Percentiles rank a stretch among this genome's conserved stretches.
These are phyloP conservation scores for Homarus gammarus DNA, from an alignment of 2,888 invertebrate genomes.

Conservation along the genomic window DNA sequence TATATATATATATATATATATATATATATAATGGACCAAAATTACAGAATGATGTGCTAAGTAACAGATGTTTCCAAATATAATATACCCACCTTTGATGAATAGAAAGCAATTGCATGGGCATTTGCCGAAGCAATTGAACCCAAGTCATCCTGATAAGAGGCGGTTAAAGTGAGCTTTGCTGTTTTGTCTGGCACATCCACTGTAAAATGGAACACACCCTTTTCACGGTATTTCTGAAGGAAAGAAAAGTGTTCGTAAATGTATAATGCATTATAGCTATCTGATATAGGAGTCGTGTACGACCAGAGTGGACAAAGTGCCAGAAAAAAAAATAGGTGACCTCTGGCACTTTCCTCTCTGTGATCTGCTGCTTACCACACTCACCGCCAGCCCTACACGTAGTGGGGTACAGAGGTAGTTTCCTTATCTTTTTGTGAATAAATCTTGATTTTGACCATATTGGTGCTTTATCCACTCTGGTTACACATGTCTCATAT, in stretches of 20 bases:
- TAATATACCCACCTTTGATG: slow-evolving; percentile 76
- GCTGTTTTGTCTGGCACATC: slow-evolving; percentile 64
- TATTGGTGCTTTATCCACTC: too few relatives aligned
- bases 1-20: slow-evolving; percentile 38
- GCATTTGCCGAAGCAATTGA: slow-evolving; percentile 75
- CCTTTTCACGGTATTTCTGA: slow-evolving; percentile 74
- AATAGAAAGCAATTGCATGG: slow-evolving; percentile 78
- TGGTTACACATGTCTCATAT: too few relatives aligned
- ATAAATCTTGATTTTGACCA: too few relatives aligned
- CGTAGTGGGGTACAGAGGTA: too few relatives aligned
- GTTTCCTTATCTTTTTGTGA: too few relatives aligned
- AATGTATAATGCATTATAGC: neutral
- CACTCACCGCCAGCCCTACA: too few relatives aligned
- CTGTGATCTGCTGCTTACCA: too few relatives aligned
- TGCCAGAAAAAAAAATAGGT: too few relatives aligned
- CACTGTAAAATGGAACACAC: slow-evolving; percentile 72
- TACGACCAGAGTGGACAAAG: too few relatives aligned
- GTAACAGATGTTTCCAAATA: neutral
- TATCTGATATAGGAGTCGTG: too few relatives aligned
- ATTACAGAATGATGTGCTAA: neutral
- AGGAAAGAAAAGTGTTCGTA: neutral
- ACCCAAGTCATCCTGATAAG: slow-evolving; percentile 76
- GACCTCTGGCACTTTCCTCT: too few relatives aligned
- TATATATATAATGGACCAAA: slow-evolving; percentile 12
- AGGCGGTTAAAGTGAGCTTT: slow-evolving; percentile 74